Percentiles rank a stretch among this genome's conserved stretches.
Evolutionary conservation across 2,888 invertebrate genomes (phyloP).

Genomic region (Calliopum simillimum): DNA sequence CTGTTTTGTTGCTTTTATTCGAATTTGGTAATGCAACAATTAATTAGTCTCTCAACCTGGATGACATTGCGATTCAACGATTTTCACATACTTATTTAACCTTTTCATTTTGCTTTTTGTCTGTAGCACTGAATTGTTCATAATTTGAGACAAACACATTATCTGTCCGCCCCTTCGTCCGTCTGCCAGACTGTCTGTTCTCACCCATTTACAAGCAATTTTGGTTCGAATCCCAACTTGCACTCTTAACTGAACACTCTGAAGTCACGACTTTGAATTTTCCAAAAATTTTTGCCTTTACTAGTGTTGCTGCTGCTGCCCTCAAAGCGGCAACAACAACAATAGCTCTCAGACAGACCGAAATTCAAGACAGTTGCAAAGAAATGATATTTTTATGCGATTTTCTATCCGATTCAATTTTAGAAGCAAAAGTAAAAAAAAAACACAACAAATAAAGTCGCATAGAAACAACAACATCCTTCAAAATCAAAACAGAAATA

Average conservation of each 20-base stretch:
- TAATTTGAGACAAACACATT: too few relatives aligned
- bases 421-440: slow-evolving; percentile 4
- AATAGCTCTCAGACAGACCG: background rate
- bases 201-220: slow-evolving; percentile 14
- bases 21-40: background rate
- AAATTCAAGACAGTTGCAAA: slow-evolving; percentile 21
- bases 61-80: slow-evolving; percentile 4
- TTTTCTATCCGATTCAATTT: background rate
- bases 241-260: background rate
- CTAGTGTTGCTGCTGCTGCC: background rate
- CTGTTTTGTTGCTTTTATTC: background rate
- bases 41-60: background rate
- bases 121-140: too few relatives aligned
- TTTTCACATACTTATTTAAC: slow-evolving; percentile 8
- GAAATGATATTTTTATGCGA: slow-evolving; percentile 22
- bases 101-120: background rate
- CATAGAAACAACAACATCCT: too few relatives aligned
- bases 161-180: background rate
- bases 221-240: background rate
- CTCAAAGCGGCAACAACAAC: background rate
- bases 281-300: slow-evolving; percentile 18
- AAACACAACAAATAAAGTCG: background rate
- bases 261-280: slow-evolving; percentile 20
- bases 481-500: slow-evolving; percentile 3
- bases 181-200: slow-evolving; percentile 13